phyloP scores from a whole-genome alignment of 2,797 vertebrate species.

The Halcyon chelicuti region DNA sequence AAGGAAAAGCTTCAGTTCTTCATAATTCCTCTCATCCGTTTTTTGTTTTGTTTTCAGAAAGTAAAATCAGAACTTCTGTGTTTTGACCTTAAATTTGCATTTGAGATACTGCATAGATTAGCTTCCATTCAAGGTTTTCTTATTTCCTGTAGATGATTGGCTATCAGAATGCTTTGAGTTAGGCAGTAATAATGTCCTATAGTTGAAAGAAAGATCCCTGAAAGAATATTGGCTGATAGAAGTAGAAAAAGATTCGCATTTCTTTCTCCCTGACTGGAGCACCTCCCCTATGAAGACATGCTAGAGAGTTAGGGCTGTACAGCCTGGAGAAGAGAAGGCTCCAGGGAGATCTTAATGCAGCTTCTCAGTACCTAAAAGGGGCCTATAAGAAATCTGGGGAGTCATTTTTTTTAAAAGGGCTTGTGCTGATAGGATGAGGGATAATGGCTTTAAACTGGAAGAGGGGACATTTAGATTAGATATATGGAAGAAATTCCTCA shows the following conservation, averaged over 20 bases:
- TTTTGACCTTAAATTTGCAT: neutral
- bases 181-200: neutral
- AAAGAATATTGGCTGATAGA: neutral
- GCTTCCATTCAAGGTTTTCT: neutral
- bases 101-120: neutral
- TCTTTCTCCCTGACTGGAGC: neutral
- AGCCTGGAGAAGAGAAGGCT: neutral
- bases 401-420: neutral
- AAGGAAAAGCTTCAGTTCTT: neutral
- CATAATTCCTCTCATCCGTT: neutral
- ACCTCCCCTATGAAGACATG: neutral
- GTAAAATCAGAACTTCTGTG: neutral
- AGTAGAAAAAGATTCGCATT: neutral
- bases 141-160: neutral
- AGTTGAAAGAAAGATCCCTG: neutral
- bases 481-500: neutral
- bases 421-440: neutral
- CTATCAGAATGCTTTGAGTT: neutral
- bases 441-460: neutral
- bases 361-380: neutral
- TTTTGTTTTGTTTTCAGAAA: neutral
- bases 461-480: neutral
- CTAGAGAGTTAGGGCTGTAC: neutral
- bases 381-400: neutral
- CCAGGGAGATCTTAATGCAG: neutral